phyloP scores from a whole-genome alignment of 2,888 invertebrate genomes.

The Amiota mariae region DNA sequence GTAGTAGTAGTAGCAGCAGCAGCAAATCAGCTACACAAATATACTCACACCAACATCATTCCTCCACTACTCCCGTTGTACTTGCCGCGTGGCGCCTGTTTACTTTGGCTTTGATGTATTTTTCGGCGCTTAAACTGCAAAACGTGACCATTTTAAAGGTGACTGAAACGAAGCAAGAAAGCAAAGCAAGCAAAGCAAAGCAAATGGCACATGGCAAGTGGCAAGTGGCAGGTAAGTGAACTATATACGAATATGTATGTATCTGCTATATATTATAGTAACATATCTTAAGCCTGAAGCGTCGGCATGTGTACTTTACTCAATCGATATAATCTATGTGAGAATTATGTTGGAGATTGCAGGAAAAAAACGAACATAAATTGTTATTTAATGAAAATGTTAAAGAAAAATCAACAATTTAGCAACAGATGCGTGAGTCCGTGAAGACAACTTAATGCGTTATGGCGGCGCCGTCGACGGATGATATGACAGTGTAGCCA shows the following conservation, averaged over 20 bases:
- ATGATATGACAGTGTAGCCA: not conserved
- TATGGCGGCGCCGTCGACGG: not conserved
- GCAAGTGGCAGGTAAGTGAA: constrained; percentile 25
- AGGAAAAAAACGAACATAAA: constrained; percentile 15
- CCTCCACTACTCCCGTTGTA: no score
- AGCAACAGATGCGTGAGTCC: constrained; percentile 33
- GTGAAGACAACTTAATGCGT: constrained; percentile 59
- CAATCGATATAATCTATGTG: constrained; percentile 21
- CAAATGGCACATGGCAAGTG: constrained; percentile 40
- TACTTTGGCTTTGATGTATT: constrained; percentile 31
- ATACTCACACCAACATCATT: no score
- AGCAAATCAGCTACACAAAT: not conserved
- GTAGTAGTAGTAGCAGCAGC: not conserved
- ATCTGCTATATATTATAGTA: not conserved
- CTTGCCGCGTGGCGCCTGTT: not conserved
- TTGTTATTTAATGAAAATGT: constrained; percentile 25
- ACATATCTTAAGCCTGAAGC: not conserved
- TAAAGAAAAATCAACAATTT: constrained; percentile 7
- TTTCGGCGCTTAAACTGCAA: constrained; percentile 65
- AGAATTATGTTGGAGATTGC: constrained; percentile 19
- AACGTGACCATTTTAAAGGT: constrained; percentile 71
- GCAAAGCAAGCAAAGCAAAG: constrained; percentile 8
- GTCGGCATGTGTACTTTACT: not conserved
- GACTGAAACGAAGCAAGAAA: not conserved
- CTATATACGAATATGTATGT: not conserved